These are phyloP conservation scores for Ephialtes manifestator DNA, from an alignment of 2,888 invertebrate genomes.

Conservation along the genomic window DNA sequence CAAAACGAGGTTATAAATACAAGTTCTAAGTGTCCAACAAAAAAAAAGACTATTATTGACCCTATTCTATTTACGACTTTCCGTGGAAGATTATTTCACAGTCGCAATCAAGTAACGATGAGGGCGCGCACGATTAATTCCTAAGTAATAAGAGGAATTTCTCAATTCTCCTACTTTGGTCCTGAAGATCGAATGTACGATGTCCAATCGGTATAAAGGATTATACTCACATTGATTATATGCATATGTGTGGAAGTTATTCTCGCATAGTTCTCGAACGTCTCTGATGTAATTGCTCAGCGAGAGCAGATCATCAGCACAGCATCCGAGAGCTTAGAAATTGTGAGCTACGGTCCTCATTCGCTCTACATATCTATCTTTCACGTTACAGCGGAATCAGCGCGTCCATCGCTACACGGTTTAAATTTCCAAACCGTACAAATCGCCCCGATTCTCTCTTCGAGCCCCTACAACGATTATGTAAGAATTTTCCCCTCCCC, in stretches of 20 bases:
- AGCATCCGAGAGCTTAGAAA: constrained; percentile 35
- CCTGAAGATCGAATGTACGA: constrained; percentile 3
- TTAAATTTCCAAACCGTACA: constrained; percentile 67
- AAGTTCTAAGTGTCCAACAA: neutral
- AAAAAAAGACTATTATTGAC: neutral
- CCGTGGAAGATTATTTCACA: neutral
- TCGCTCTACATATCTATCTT: constrained; percentile 55
- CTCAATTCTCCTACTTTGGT: constrained; percentile 16
- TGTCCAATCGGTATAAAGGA: constrained; percentile 5
- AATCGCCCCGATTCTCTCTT: constrained; percentile 46
- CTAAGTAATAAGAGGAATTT: constrained; percentile 23
- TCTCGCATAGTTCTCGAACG: neutral
- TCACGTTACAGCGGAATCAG: constrained; percentile 8
- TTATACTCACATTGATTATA: neutral
- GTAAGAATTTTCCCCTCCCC: constrained; percentile 26
- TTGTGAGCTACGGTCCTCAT: constrained; percentile 25
- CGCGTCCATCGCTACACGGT: constrained; percentile 31
- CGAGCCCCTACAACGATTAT: constrained; percentile 27
- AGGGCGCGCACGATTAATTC: constrained; percentile 18
- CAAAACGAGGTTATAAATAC: no score
- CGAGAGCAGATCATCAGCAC: constrained; percentile 55
- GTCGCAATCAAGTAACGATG: constrained; percentile 3
- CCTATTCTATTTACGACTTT: neutral
- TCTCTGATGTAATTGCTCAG: constrained; percentile 64
- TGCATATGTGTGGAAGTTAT: neutral